A percentile compares a stretch with the other conserved stretches of the same genome.
Conservation (phyloP, 2,113 vertebrate genomes). For the Melanostigma gelatinosum region DNA sequence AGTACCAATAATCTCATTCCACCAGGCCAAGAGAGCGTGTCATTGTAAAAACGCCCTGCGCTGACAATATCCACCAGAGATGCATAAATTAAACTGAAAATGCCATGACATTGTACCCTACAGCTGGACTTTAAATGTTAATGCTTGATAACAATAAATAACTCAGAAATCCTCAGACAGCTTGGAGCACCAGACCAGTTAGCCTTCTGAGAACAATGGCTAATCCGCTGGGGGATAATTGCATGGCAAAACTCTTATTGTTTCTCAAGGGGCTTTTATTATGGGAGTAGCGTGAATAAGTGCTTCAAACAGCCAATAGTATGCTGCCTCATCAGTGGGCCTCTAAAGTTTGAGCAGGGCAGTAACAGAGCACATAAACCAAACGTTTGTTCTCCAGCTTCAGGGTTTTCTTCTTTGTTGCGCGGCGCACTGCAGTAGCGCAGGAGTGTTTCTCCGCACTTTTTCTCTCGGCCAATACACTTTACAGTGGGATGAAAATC, state of each 20-base stretch:
- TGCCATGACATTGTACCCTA: conserved; percentile 6
- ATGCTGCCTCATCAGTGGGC: not conserved
- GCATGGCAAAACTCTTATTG: conserved; percentile 2
- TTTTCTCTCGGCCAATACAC: not conserved
- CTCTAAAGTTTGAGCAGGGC: not conserved
- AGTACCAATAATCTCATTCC: conserved; percentile 24
- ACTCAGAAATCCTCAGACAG: conserved; percentile 30
- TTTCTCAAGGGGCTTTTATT: conserved; percentile 21
- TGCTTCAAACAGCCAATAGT: not conserved
- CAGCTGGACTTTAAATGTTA: conserved; percentile 50
- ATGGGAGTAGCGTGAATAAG: not conserved
- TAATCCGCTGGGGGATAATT: conserved; percentile 17
- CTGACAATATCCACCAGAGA: conserved; percentile 23
- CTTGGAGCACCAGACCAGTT: conserved; percentile 27
- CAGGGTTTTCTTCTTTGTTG: no score
- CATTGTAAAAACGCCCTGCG: conserved; percentile 13
- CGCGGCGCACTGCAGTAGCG: no score
- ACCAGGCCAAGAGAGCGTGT: not conserved
- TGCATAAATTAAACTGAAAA: conserved; percentile 41
- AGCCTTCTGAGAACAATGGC: conserved; percentile 29
- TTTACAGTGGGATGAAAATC: not conserved
- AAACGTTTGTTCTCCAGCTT: not conserved
- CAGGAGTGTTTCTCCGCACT: no score
- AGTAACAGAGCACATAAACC: not conserved
- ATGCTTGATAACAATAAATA: conserved; percentile 46